Percentiles rank a stretch among this genome's conserved stretches.
phyloP scores from a whole-genome alignment of 1,140 invertebrate genomes.

The Aphelenchoides fujianensis region DNA sequence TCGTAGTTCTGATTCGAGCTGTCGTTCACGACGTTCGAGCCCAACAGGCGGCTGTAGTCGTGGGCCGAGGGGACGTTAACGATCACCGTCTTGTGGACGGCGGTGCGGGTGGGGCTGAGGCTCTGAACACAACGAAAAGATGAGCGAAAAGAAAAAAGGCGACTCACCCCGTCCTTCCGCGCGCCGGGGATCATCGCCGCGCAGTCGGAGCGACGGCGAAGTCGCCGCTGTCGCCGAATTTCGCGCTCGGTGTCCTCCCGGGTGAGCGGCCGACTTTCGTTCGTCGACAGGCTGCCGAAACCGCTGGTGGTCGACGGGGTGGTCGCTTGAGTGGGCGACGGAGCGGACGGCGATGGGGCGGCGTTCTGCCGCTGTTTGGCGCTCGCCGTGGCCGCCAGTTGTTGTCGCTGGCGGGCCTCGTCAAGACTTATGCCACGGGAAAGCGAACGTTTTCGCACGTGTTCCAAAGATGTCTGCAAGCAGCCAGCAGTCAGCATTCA shows the following conservation, averaged over 20 bases:
- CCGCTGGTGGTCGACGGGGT: not conserved
- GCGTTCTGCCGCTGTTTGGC: slow-evolving; percentile 3
- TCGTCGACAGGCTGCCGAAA: not conserved
- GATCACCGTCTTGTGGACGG: not conserved
- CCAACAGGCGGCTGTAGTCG: not conserved
- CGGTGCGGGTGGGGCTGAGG: not conserved
- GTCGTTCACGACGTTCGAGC: slow-evolving; percentile 11
- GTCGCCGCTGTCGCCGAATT: slow-evolving; percentile 40
- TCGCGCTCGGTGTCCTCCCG: slow-evolving; percentile 35
- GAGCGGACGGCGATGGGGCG: not conserved
- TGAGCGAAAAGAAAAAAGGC: not conserved
- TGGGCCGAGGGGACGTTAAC: not conserved
- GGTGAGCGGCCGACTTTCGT: not conserved
- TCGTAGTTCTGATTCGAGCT: not conserved
- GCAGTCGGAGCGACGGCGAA: slow-evolving; percentile 38
- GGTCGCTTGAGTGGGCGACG: slow-evolving; percentile 22
- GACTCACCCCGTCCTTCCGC: not conserved
- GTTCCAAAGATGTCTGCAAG: slow-evolving; percentile 14
- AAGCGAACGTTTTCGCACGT: slow-evolving; percentile 33
- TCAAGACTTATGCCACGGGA: slow-evolving; percentile 39
- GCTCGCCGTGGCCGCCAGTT: not conserved
- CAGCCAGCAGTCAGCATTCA: not conserved
- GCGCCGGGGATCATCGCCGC: slow-evolving; percentile 12
- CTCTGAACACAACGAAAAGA: slow-evolving; percentile 13
- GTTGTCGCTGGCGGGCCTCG: slow-evolving; percentile 24